Evolutionary conservation across 2,797 vertebrate genomes (phyloP), one percentile per base, ranked within the genome.

Genomic region (Paedocypris micromegethes): DNA sequence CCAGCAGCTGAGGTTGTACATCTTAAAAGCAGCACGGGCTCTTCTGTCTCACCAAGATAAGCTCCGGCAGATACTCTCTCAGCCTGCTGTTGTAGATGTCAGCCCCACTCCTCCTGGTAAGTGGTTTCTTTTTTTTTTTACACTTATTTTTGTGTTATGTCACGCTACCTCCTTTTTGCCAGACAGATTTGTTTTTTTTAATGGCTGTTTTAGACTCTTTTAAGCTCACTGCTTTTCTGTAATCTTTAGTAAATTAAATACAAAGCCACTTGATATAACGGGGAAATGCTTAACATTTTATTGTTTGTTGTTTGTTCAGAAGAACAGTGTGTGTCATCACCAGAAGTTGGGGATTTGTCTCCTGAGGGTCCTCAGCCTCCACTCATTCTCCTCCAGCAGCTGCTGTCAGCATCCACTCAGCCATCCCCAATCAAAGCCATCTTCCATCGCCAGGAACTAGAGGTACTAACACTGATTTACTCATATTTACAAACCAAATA

Each of bases 401-500:
- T 99, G 62, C 80, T 99, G 49, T 91, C 93, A 2, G 88, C 96
- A 9, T 95, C 95, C 75, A 98, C 97, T 0, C 96, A 99, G 61
- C 96, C 97, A 0, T 98, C 97, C 0, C 95, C 97, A 0, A 94
- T 99, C 80, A 99, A 98, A 87, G 96, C 95, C 68, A 92, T 98
- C 75, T 99, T 99, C 81, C 92, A 98, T 83, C 90, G 93, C 58
- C 96, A 93, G 61, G 96, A 99, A 79, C 92, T 99, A 75, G 97
- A 99, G 94, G 97, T 98, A 86, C 58, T 81, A 50, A 5, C 48
- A 8, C 8, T 3, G 9, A 9, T 63, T 49, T 39, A 23, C 5
- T 6, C 3, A 41, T 60, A 37, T 43, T 3, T 23, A 23, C 23
- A 23, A 23, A 1, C 23, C 23, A 23, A 23, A 23, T 23, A 23